Base-by-base conservation (phyloP, 1,140 invertebrate species). In the Chymomyza costata region DNA sequence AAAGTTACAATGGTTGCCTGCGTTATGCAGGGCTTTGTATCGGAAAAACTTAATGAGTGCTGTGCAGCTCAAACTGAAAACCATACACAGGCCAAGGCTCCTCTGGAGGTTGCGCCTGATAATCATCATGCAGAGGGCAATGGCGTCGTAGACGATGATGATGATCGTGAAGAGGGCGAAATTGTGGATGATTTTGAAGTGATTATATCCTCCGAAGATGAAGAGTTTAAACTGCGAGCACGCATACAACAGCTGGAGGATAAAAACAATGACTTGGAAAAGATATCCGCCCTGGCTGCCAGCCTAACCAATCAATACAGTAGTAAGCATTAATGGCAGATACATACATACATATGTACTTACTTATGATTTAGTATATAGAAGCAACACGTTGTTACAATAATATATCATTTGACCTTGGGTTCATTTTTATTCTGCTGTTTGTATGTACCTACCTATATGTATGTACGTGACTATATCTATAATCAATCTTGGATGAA, bases 131-230 rank as follows among this genome's bases (percentile, higher is more conserved):
- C n/a, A n/a, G n/a, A n/a, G 48, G 55, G 41, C 48, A 52, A 63
- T 52, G 47, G 30, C 30, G 21, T 34, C 18, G 25, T n/a, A 1
- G 62, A 64, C 6, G 57, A 53, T 2, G 53, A 73, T 40, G 60
- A 74, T 11, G 73, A 16, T 19, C 58, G 37, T 5, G 65, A 85
- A 53, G 83, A 85, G 46, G 84, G 84, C n/a, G 83, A 85, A 58
- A 84, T 85, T 48, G 65, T 83, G n/a, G 83, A 83, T 43, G 82
- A 84, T 3, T 85, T 53, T 16, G 83, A 85, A 18, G 46, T 82
- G 43, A 84, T 84, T 13, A 70, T 81, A 10, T 84, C 82, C 8
- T 85, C 83, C 0, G 84, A 80, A 28, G 73, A 85, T 38, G 84
- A 85, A 18, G 84, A 85, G 28, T 61, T 69, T 17, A 68, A 65